These are phyloP conservation scores for Nothoprocta perdicaria DNA, from an alignment of 2,113 vertebrate genomes.

Conservation along the genomic window DNA sequence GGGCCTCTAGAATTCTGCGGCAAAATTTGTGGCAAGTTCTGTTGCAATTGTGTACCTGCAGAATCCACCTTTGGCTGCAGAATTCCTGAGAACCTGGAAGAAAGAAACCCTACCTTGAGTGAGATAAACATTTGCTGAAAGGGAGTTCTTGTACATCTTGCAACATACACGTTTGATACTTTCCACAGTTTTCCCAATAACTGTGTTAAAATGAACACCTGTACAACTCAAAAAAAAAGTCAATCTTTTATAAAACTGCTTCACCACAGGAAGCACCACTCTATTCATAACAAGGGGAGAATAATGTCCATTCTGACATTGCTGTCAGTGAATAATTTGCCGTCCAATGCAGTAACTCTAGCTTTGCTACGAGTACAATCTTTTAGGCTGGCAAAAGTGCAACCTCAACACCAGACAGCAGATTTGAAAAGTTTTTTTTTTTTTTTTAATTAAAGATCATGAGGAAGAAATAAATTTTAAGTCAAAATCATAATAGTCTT, in stretches of 20 bases:
- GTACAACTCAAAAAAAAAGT: conserved; percentile 58
- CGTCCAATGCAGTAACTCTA: not conserved
- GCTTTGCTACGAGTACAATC: not conserved
- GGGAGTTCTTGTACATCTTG: conserved; percentile 75
- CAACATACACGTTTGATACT: conserved; percentile 63
- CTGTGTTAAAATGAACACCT: conserved; percentile 58
- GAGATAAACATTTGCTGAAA: conserved; percentile 79
- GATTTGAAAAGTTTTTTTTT: not conserved
- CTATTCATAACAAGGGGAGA: too few species aligned
- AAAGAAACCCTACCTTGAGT: conserved; percentile 82
- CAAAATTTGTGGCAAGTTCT: conserved; percentile 82
- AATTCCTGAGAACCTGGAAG: conserved; percentile 83
- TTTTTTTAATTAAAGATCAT: not conserved
- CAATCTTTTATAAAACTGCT: not conserved
- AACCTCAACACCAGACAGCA: not conserved
- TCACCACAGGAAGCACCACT: not conserved
- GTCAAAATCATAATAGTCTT: not conserved
- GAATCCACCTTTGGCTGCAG: conserved; percentile 83
- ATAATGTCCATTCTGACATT: not conserved
- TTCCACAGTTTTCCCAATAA: conserved; percentile 62
- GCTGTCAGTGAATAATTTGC: not conserved
- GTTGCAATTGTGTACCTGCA: conserved; percentile 83
- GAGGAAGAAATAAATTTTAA: not conserved
- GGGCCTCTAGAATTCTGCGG: conserved; percentile 82
- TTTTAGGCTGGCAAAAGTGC: not conserved